phyloP scores from a whole-genome alignment of 1,140 invertebrate species.

The Formica selysi region DNA sequence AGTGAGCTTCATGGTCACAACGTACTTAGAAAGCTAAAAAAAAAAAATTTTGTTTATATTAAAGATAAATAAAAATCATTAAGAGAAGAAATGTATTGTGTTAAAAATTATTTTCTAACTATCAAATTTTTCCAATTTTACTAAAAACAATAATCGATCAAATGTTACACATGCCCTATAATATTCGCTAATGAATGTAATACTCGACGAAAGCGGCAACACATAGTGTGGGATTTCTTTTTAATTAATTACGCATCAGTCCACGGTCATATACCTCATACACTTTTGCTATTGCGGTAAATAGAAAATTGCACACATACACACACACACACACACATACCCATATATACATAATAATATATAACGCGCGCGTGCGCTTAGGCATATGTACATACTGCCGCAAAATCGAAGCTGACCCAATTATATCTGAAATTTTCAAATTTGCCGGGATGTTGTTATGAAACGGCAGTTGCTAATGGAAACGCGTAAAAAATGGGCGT shows the following conservation, averaged over 20 bases:
- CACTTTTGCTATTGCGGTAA: slow-evolving; percentile 16
- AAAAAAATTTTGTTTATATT: slow-evolving; percentile 1
- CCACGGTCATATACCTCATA: slow-evolving; percentile 2
- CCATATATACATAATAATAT: no score
- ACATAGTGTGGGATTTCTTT: neutral
- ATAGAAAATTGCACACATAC: slow-evolving; percentile 18
- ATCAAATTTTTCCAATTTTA: neutral
- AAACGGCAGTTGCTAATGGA: slow-evolving; percentile 72
- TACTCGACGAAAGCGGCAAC: no score
- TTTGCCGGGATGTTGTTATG: slow-evolving; percentile 31
- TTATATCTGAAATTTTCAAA: slow-evolving; percentile 62
- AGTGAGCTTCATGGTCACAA: slow-evolving; percentile 77
- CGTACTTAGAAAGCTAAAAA: slow-evolving; percentile 64
- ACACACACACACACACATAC: neutral
- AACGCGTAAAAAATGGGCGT: slow-evolving; percentile 74
- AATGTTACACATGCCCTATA: neutral
- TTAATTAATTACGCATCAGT: slow-evolving; percentile 32
- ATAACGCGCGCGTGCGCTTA: slow-evolving; percentile 37
- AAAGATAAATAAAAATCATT: neutral
- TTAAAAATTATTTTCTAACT: neutral
- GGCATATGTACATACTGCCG: neutral
- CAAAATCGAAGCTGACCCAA: slow-evolving; percentile 54
- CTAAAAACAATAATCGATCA: neutral
- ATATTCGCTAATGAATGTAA: no score
- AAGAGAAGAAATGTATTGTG: neutral